These are phyloP conservation scores for Drosophila paranaensis DNA, from an alignment of 2,888 invertebrate genomes.

Conservation along the genomic window DNA sequence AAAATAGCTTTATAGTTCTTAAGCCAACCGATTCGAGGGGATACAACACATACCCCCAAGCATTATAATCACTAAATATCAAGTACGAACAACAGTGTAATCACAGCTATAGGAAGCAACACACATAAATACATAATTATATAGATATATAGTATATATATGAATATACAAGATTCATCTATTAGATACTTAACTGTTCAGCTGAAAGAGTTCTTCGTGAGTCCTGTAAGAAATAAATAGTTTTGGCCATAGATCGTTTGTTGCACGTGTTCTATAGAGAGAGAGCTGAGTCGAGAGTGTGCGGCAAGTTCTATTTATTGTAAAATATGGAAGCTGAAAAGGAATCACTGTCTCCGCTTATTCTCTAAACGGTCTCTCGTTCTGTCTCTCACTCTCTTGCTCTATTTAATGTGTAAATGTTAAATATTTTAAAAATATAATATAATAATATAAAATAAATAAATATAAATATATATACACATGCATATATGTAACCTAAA, in stretches of 20 bases:
- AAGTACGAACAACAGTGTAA: conserved; percentile 17
- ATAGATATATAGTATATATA: conserved; percentile 16
- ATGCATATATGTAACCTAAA: conserved; percentile 54
- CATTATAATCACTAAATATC: conserved; percentile 56
- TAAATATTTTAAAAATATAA: conserved; percentile 57
- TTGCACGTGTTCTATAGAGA: conserved; percentile 40
- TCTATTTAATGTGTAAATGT: conserved; percentile 67
- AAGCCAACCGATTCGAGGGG: conserved; percentile 58
- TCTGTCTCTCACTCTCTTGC: conserved; percentile 25
- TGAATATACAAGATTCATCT: conserved; percentile 13
- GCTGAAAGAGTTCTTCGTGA: conserved; percentile 61
- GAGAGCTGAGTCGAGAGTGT: conserved; percentile 27
- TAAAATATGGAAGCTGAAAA: conserved; percentile 39
- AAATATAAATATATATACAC: conserved; percentile 45
- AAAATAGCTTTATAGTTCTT: conserved; percentile 83
- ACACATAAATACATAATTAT: conserved; percentile 3
- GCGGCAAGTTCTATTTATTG: conserved; percentile 29
- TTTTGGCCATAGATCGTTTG: conserved; percentile 35
- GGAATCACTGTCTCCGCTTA: conserved; percentile 13
- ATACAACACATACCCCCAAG: conserved; percentile 14
- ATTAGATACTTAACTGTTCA: conserved; percentile 52
- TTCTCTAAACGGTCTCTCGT: not conserved
- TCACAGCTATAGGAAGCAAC: conserved; percentile 21
- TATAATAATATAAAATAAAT: conserved; percentile 30
- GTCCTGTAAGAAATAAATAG: conserved; percentile 31